phyloP scores from a whole-genome alignment of 2,113 vertebrate genomes.

The Lophura nycthemera region DNA sequence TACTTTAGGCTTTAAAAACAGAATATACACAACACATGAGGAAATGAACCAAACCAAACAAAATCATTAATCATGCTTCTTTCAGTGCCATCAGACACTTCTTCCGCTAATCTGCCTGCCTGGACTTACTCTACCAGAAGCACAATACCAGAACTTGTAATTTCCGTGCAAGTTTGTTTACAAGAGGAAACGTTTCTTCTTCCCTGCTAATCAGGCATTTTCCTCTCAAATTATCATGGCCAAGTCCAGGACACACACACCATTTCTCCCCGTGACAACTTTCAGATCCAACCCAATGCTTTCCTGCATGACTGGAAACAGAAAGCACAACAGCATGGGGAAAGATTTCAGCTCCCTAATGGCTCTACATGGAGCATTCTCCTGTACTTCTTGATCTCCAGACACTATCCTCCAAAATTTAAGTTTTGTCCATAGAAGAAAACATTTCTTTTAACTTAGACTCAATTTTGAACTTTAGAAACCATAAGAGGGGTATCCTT shows the following conservation, averaged over 20 bases:
- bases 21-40: background rate
- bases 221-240: background rate
- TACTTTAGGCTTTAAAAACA: background rate
- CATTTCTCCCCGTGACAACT: background rate
- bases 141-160: background rate
- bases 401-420: background rate
- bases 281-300: background rate
- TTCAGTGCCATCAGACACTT: background rate
- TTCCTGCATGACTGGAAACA: background rate
- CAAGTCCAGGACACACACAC: background rate
- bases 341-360: background rate
- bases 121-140: background rate
- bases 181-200: background rate
- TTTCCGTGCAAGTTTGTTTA: background rate
- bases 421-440: background rate
- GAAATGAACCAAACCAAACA: slow-evolving; percentile 6
- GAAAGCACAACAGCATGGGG: background rate
- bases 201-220: background rate
- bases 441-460: background rate
- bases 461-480: background rate
- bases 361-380: background rate
- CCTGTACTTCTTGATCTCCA: background rate
- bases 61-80: background rate
- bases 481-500: background rate
- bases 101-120: background rate